Base-by-base conservation (phyloP, 2,113 vertebrate genomes). In the Hypomesus transpacificus region DNA sequence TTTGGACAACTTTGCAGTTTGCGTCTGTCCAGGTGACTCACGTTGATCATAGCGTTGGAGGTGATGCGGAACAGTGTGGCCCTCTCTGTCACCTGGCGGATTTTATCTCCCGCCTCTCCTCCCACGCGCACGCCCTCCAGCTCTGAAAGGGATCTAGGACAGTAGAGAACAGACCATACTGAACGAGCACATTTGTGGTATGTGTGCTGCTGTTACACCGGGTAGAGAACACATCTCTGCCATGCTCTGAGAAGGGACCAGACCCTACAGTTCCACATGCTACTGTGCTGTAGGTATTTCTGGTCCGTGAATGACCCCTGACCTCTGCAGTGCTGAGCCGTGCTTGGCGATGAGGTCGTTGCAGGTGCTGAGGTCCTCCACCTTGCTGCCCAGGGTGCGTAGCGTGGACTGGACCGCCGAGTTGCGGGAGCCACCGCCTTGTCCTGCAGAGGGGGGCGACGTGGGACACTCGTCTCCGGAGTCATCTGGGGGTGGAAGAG, bases 31-130 rank as follows among this genome's bases (percentile, higher is more conserved):
- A 46, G 9, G 39, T 46, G 46, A 84, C 96, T 92, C 90, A 99
- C 97, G 0, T 99, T 98, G 84, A 98, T 99, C 96, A 98, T 99
- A 80, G 97, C 97, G 1, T 98, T 98, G 73, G 97, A 98, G 1
- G 97, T 98, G 91, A 99, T 99, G 83, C 96, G 91, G 81, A 98
- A 99, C 63, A 99, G 93, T 0, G 97, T 98, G 74, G 97, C 95
- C 4, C 97, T 91, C 54, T 98, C 96, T 0, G 97, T 97, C 66
- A 98, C 96, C 86, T 98, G 96, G 78, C 94, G 93, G 86, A 98
- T 93, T 88, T 98, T 98, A 20, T 98, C 97, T 0, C 91, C 92
- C 80, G 93, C 93, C 61, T 98, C 96, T 0, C 90, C 93, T 0
- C 93, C 94, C 14, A 91, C 78, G 20, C 92, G 90, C 57, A 98